Evolutionary conservation across 2,113 vertebrate genomes (phyloP).

Genomic region (Microcebus griseorufus): DNA sequence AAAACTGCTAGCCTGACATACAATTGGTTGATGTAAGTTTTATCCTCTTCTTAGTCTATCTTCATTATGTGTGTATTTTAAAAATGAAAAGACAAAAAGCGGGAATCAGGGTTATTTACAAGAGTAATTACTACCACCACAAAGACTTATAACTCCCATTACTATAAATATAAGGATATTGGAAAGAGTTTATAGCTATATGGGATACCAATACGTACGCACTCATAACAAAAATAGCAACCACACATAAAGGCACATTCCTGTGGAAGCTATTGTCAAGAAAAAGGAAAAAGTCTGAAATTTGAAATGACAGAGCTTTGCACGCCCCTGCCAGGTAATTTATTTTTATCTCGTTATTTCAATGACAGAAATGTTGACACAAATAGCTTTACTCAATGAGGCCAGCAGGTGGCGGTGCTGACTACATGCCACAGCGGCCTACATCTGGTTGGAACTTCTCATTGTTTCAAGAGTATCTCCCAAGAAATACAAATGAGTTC

Average conservation of each 20-base stretch:
- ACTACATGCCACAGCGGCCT: not conserved
- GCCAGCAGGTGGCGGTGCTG: conserved; percentile 70
- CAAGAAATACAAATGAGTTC: conserved; percentile 76
- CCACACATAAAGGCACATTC: not conserved
- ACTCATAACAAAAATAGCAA: not conserved
- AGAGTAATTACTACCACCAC: not conserved
- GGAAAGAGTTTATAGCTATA: not conserved
- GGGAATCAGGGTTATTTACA: not conserved
- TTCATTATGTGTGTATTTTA: not conserved
- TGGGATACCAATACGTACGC: not conserved
- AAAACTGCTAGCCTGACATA: not conserved
- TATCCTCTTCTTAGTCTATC: not conserved
- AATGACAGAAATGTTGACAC: not conserved
- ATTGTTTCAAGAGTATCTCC: conserved; percentile 61
- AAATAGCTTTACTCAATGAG: not conserved
- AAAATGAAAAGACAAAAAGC: not conserved
- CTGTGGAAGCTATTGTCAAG: not conserved
- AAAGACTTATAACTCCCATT: not conserved
- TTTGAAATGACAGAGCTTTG: not conserved
- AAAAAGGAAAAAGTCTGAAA: not conserved
- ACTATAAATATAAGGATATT: not conserved
- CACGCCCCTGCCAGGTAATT: not conserved
- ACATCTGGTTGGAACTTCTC: not conserved
- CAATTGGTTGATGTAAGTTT: not conserved
- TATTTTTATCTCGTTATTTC: not conserved